Conservation (phyloP, 2,888 invertebrate genomes). For the Cataglyphis albicans region DNA sequence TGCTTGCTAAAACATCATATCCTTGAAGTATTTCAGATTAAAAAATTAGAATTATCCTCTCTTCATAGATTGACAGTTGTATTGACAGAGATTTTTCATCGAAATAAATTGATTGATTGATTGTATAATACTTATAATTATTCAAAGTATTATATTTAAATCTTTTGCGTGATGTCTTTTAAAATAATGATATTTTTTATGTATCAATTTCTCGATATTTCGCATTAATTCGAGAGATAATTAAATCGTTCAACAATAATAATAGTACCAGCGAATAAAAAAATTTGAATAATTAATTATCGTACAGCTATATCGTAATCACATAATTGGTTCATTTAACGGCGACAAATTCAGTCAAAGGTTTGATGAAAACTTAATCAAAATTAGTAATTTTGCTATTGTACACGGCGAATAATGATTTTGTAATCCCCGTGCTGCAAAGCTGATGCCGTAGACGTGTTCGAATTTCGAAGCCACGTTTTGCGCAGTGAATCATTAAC, state of each 20-base stretch:
- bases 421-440: constrained; percentile 2
- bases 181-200: not conserved
- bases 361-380: constrained; percentile 18
- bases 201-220: not conserved
- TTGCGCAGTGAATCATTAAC: constrained; percentile 60
- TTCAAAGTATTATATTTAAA: not conserved
- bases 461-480: constrained; percentile 28
- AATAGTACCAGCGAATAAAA: not conserved
- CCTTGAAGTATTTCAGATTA: constrained; percentile 13
- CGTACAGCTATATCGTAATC: not conserved
- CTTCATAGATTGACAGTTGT: not conserved
- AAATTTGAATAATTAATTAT: not conserved
- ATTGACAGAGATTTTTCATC: not conserved
- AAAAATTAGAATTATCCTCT: not conserved
- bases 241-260: not conserved
- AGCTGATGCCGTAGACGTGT: constrained; percentile 22
- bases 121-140: not conserved
- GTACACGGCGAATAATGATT: constrained; percentile 28
- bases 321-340: not conserved
- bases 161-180: not conserved
- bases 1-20: constrained; percentile 41
- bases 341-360: not conserved
- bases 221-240: not conserved
- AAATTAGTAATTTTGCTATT: constrained; percentile 47
- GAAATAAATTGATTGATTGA: not conserved